phyloP scores from a whole-genome alignment of 1,140 invertebrate species.

The Aphidius ervi region DNA sequence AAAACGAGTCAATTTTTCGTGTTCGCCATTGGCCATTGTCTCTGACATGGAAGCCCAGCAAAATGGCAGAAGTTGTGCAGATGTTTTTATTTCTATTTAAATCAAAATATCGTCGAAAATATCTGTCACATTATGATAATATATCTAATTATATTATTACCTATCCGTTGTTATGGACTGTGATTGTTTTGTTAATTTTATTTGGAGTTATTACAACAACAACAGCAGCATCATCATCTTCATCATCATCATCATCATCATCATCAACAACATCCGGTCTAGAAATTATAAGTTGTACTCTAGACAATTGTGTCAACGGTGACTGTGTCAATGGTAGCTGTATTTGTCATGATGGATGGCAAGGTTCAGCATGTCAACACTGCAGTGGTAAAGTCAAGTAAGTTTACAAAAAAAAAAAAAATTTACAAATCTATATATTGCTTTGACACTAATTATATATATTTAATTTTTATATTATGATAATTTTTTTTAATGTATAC shows the following conservation, averaged over 20 bases:
- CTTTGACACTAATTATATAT: not conserved
- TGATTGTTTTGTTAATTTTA: slow-evolving; percentile 29
- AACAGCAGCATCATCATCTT: slow-evolving; percentile 30
- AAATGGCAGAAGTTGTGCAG: slow-evolving; percentile 74
- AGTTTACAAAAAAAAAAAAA: slow-evolving; percentile 35
- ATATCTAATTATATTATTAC: slow-evolving; percentile 22
- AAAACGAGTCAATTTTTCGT: slow-evolving; percentile 3
- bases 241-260: slow-evolving; percentile 30
- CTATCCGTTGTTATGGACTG: slow-evolving; percentile 24
- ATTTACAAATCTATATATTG: not conserved
- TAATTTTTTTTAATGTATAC: not conserved
- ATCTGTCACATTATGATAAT: slow-evolving; percentile 37
- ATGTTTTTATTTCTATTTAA: slow-evolving; percentile 82
- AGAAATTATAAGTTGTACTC: slow-evolving; percentile 30
- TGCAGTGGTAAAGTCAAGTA: slow-evolving; percentile 90
- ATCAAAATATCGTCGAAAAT: slow-evolving; percentile 76
- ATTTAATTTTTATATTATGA: not conserved
- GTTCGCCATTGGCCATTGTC: slow-evolving; percentile 48
- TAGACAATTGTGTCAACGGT: slow-evolving; percentile 64
- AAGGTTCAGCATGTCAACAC: slow-evolving; percentile 80
- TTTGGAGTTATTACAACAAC: slow-evolving; percentile 30
- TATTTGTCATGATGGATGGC: slow-evolving; percentile 85
- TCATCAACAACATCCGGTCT: slow-evolving; percentile 30
- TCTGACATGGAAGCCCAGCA: slow-evolving; percentile 53
- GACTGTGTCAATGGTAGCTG: slow-evolving; percentile 80